A percentile compares a stretch with the other conserved stretches of the same genome.
These are phyloP conservation scores for Galendromus occidentalis DNA, from an alignment of 1,140 invertebrate genomes.

Conservation along the genomic window DNA sequence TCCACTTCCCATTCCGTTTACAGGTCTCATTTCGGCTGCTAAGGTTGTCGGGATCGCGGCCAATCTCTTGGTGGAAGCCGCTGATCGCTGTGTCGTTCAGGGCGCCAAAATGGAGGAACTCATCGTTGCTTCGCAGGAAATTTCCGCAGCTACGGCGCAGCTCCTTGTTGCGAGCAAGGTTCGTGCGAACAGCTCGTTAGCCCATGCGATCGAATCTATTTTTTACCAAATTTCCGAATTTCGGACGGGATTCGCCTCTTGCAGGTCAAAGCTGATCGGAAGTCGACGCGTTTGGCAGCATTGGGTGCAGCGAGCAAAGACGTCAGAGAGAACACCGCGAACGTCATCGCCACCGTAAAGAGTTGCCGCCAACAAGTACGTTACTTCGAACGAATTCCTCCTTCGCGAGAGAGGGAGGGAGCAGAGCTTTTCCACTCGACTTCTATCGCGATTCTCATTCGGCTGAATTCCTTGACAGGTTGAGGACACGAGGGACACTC, in stretches of 20 bases:
- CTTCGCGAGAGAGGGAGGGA: background rate
- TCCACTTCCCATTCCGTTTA: constrained; percentile 26
- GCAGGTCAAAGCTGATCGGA: constrained; percentile 46
- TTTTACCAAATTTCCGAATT: background rate
- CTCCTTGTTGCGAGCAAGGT: constrained; percentile 54
- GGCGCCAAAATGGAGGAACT: constrained; percentile 77
- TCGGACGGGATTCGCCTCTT: constrained; percentile 2
- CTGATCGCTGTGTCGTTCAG: constrained; percentile 71
- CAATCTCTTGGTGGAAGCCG: constrained; percentile 76
- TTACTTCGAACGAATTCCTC: background rate
- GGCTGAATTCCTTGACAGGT: constrained; percentile 27
- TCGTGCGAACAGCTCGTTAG: constrained; percentile 29
- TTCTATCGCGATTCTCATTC: constrained; percentile 14
- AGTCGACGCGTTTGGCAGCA: constrained; percentile 50
- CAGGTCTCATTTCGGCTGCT: constrained; percentile 90
- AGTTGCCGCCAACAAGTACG: constrained; percentile 42
- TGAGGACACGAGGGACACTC: constrained; percentile 60
- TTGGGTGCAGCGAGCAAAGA: constrained; percentile 61
- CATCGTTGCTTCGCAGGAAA: constrained; percentile 88
- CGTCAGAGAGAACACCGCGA: constrained; percentile 70
- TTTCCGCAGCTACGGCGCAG: constrained; percentile 88
- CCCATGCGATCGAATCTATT: background rate
- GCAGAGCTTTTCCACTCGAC: constrained; percentile 9
- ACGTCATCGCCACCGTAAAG: constrained; percentile 78
- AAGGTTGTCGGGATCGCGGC: constrained; percentile 90